Percentiles rank a stretch among this genome's conserved stretches.
Conservation (phyloP, 2,113 vertebrate species). For the Ursus arctos region DNA sequence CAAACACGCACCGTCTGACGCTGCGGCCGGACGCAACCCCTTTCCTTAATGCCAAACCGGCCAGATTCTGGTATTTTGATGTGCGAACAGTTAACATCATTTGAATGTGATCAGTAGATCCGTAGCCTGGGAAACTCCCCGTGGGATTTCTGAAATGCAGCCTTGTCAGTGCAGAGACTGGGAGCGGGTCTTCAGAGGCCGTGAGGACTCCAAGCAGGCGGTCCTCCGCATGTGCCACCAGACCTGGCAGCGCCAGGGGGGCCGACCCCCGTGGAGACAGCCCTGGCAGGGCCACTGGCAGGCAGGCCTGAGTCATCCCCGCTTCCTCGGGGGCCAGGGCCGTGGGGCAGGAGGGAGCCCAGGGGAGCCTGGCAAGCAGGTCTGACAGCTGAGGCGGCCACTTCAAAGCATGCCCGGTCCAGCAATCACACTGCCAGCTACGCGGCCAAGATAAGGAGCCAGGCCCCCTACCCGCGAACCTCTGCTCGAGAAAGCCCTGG, state of each 20-base stretch:
- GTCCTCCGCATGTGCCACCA: accelerated
- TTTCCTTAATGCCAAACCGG: not conserved
- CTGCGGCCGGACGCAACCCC: not conserved
- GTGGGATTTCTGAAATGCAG: not conserved
- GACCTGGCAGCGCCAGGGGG: too few species aligned
- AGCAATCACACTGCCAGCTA: not conserved
- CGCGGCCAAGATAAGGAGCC: not conserved
- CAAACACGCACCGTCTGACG: accelerated
- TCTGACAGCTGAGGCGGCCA: not conserved
- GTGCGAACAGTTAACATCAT: not conserved
- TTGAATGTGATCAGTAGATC: not conserved
- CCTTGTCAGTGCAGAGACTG: not conserved
- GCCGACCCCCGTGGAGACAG: not conserved
- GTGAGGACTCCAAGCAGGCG: not conserved
- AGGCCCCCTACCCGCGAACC: not conserved
- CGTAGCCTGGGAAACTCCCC: not conserved
- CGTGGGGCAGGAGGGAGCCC: not conserved
- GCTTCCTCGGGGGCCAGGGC: not conserved
- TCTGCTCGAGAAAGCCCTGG: not conserved
- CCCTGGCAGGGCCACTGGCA: not conserved
- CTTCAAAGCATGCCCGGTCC: not conserved
- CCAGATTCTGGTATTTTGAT: not conserved
- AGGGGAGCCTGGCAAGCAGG: not conserved
- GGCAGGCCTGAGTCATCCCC: not conserved
- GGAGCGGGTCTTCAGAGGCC: not conserved